Percentiles rank a stretch among this genome's conserved stretches.
Evolutionary conservation across 2,888 invertebrate genomes (phyloP).

Genomic region (Ceriagrion tenellum): DNA sequence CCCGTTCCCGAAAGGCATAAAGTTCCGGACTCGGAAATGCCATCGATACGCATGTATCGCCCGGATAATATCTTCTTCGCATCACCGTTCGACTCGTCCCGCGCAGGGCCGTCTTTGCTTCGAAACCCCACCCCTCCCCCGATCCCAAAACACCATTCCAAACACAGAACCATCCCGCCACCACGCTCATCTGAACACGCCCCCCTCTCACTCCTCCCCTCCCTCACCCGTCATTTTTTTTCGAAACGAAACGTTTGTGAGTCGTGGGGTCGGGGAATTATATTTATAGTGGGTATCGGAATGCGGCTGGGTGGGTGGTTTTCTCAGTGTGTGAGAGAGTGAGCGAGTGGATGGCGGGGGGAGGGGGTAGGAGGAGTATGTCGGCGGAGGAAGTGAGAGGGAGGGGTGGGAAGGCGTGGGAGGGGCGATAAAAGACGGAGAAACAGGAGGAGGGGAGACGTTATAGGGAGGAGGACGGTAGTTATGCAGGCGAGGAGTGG

Average conservation of each 20-base stretch:
- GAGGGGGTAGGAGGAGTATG: background rate
- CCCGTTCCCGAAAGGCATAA: background rate
- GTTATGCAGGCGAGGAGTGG: no score
- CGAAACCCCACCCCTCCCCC: background rate
- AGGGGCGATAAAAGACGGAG: background rate
- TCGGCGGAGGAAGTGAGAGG: background rate
- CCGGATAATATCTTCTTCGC: background rate
- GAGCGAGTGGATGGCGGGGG: background rate
- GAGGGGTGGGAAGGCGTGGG: background rate
- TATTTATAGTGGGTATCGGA: slow-evolving; percentile 60
- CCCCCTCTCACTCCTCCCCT: background rate
- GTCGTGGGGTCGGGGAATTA: slow-evolving; percentile 41
- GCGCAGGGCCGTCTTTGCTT: background rate
- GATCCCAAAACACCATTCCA: background rate
- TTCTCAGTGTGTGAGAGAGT: background rate
- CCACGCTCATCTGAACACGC: background rate
- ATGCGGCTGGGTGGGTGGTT: slow-evolving; percentile 33
- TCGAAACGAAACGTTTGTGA: background rate
- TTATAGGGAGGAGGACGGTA: no score
- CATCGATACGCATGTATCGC: background rate
- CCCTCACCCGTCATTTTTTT: background rate
- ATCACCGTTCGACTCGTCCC: background rate
- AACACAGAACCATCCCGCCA: no score
- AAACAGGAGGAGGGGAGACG: no score
- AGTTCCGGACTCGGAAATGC: background rate